Evolutionary conservation across 2,113 vertebrate species (phyloP).

Genomic region (Aepyceros melampus): DNA sequence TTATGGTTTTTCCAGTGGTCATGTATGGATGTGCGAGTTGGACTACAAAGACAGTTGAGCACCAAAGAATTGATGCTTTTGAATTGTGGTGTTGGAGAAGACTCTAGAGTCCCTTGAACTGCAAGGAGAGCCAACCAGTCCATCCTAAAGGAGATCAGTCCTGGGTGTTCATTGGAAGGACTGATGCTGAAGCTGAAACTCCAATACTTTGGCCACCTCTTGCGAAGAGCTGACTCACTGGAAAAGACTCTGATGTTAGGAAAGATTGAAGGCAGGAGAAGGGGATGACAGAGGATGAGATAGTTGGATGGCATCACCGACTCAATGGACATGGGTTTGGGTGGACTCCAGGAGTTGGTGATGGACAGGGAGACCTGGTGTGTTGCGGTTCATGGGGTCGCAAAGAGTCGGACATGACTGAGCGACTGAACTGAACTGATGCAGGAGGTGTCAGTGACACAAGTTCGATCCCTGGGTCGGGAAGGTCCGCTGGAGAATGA

Average conservation of each 20-base stretch:
- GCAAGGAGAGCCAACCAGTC: neutral
- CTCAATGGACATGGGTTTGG: neutral
- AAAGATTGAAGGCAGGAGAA: neutral
- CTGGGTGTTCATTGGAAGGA: neutral
- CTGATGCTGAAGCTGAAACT: neutral
- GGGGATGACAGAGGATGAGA: neutral
- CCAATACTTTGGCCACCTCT: neutral
- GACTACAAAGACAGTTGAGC: neutral
- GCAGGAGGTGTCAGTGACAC: neutral
- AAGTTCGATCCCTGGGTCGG: neutral
- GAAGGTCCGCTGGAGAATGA: neutral
- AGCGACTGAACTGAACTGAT: neutral
- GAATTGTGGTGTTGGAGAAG: neutral
- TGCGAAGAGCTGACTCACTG: rapidly evolving
- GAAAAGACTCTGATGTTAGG: neutral
- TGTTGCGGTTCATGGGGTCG: neutral
- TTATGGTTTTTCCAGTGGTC: neutral
- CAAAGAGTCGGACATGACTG: neutral
- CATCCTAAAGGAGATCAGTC: neutral
- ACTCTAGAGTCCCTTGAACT: neutral
- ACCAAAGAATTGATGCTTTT: rapidly evolving
- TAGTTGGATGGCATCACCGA: neutral
- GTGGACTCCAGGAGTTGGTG: neutral
- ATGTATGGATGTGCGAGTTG: neutral
- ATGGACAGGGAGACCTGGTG: neutral